Base-by-base conservation (phyloP, 2,888 invertebrate genomes). In the Drosophila emarginata region DNA sequence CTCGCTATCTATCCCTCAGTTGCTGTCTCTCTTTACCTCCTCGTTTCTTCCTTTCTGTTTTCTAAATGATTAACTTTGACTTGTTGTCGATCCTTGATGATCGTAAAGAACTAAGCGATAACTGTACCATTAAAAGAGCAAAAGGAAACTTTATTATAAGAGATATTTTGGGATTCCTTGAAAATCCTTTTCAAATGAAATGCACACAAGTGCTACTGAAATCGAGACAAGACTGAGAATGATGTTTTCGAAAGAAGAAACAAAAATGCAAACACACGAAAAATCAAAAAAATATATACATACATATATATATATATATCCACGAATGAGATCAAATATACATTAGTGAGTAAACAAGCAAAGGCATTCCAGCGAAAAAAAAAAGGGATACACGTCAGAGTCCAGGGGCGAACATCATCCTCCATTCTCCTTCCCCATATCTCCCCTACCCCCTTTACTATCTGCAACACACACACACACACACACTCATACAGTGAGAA, bases 311-410 rank as follows among this genome's bases (percentile, higher is more conserved):
- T 28, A 28, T 28, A 9, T 9, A 67, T 78, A 61, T 64, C 72
- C 72, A 53, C 60, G 58, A 60, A 61, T 67, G 62, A 78, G 87
- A 84, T 84, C 84, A 81, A 84, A 84, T 80, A 87, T 69, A 78
- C 80, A 79, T 83, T 83, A 45, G 45, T 76, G 78, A 77, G 82
- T 87, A 87, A 83, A 83, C 84, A 83, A 76, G 78, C 78, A 45
- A 45, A 45, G 37, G 58, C 64, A 83, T 84, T 84, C 87, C 87
- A 73, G 65, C 39, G 82, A 84, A 84, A 86, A 26, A 23, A 62
- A 26, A 58, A 81, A 84, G 87, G 84, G 85, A 84, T 84, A 80
- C 75, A 68, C 73, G 66, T 61, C 40, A 40, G 62, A 18, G 28
- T 18, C 57, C 36, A 60, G 57, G 45, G 21, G 40, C 39, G 23